Conservation (phyloP, 2,113 vertebrate species). For the Panurus biarmicus region DNA sequence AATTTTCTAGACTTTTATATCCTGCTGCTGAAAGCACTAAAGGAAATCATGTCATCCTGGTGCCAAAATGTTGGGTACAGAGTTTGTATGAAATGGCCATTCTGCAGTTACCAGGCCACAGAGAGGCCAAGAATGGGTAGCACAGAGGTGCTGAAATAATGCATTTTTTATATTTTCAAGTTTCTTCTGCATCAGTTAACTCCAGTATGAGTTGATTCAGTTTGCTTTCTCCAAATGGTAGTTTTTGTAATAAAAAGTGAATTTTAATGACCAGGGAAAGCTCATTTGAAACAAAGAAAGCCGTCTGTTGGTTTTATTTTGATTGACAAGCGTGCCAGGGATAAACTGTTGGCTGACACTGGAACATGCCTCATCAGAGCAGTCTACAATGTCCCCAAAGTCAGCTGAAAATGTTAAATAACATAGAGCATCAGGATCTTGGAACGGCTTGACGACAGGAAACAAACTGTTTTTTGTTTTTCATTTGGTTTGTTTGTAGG, state of each 20-base stretch:
- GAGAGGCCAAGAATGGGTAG: background rate
- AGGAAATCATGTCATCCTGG: background rate
- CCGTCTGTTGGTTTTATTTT: conserved; percentile 50
- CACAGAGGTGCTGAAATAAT: background rate
- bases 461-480: conserved; percentile 53
- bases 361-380: conserved; percentile 46
- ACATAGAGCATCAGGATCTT: conserved; percentile 44
- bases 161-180: background rate
- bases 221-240: conserved; percentile 5
- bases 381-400: conserved; percentile 17
- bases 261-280: conserved; percentile 29
- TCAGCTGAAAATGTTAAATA: conserved; percentile 48
- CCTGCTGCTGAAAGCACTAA: background rate
- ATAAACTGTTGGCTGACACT: conserved; percentile 47
- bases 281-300: conserved; percentile 51
- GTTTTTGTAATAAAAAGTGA: conserved; percentile 34
- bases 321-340: conserved; percentile 38
- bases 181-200: background rate
- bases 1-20: background rate
- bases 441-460: conserved; percentile 38
- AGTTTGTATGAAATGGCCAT: background rate
- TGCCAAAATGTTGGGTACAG: background rate
- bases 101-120: background rate
- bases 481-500: conserved; percentile 67
- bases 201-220: background rate